Evolutionary conservation across 2,888 invertebrate genomes (phyloP), one percentile per base, ranked within the genome.

Genomic region (Camponotus fellah): DNA sequence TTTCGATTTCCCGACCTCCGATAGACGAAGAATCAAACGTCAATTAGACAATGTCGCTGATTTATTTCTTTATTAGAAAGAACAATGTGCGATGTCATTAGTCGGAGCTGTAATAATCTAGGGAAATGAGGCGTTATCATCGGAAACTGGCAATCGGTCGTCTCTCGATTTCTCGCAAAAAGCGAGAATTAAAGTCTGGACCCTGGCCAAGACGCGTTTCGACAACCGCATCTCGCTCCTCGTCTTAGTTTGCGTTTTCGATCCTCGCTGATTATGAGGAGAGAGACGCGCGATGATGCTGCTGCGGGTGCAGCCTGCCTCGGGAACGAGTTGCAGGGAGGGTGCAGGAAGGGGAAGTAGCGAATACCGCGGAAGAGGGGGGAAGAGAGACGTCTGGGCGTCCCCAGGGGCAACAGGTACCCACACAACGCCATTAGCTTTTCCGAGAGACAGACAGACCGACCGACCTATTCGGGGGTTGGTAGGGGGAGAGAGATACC

Each of bases 401-500:
- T 89, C 90, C 90, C 88, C 86, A 90, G 90, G 89, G 90, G 91
- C 91, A 90, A 91, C 90, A 90, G 90, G 90, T 90, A 91, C 90
- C 58, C 84, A 90, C 88, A 88, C 91, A 87, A 66, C 32, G 83
- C 85, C 84, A 82, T 84, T 79, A 90, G 89, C 64, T 90, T 90
- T 86, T 85, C 89, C 81, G 85, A 82, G 81, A 79, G 83, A 77
- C 75, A 74, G 74, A 79, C 34, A 49, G 83, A 85, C 79, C 74
- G 60, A 60, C 60, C 32, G 65, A 65, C 49, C 82, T 91, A 92
- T 93, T 91, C 92, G 92, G 91, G 79, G 75, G 37, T 46, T 46
- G 46, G 46, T 21, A 76, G 62, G 64, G 49, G 32, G 40, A 17
- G 66, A 81, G 85, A 87, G 84, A 83, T 92, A 92, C 94, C 93